Percentiles rank a stretch among this genome's conserved stretches.
Conservation (phyloP, 1,140 invertebrate species). For the Ceratitis capitata region DNA sequence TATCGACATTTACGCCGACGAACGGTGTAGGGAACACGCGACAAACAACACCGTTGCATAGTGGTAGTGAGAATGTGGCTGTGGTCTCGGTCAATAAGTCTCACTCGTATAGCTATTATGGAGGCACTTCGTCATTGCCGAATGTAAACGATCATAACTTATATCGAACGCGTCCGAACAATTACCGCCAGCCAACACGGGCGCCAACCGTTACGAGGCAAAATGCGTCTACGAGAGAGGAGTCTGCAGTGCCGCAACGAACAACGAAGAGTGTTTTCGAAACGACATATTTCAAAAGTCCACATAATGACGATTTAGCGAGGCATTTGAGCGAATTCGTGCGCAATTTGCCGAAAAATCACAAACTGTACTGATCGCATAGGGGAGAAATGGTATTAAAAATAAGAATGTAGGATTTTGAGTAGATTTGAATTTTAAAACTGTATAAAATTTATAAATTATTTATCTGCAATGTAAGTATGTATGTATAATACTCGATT, state of each 20-base stretch:
- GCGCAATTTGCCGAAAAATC: constrained; percentile 62
- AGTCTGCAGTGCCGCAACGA: constrained; percentile 46
- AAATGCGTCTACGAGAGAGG: not conserved
- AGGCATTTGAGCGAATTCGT: constrained; percentile 46
- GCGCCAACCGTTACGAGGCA: not conserved
- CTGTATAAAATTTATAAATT: no score
- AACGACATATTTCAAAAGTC: constrained; percentile 60
- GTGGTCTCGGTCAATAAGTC: constrained; percentile 56
- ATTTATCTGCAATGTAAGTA: no score
- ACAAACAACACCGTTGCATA: not conserved
- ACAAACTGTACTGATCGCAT: constrained; percentile 58
- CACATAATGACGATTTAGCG: constrained; percentile 52
- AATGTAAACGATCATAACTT: constrained; percentile 33
- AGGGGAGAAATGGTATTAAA: no score
- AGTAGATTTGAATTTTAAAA: no score
- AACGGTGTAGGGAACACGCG: not conserved
- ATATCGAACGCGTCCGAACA: constrained; percentile 7
- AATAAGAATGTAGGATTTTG: no score
- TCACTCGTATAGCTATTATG: constrained; percentile 59
- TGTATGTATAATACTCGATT: no score
- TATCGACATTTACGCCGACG: not conserved
- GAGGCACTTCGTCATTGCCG: constrained; percentile 56
- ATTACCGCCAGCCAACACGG: not conserved
- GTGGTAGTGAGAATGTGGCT: not conserved
- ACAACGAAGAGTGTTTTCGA: constrained; percentile 61